Conservation (phyloP, 1,140 invertebrate species). For the Gyrodactylus bullatarudis region DNA sequence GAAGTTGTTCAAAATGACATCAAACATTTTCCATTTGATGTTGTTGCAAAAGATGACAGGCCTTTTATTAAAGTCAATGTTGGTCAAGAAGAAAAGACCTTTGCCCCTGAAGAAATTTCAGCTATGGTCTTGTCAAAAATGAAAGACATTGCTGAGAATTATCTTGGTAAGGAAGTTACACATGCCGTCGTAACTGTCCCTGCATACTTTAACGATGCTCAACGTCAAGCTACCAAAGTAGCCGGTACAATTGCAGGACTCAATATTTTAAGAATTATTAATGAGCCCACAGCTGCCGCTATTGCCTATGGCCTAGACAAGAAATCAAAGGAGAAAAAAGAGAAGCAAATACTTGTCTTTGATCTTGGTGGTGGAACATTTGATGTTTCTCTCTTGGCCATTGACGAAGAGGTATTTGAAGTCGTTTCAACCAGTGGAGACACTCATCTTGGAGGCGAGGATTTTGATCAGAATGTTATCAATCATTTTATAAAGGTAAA, state of each 20-base stretch:
- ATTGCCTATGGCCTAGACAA: constrained; percentile 25
- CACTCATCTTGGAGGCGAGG: constrained; percentile 81
- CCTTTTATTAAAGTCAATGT: constrained; percentile 31
- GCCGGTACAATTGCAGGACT: constrained; percentile 76
- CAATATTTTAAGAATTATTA: constrained; percentile 73
- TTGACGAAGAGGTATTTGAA: constrained; percentile 74
- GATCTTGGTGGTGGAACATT: constrained; percentile 98
- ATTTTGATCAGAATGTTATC: constrained; percentile 91
- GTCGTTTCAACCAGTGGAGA: constrained; percentile 83
- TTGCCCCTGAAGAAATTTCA: constrained; percentile 60
- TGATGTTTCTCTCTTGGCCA: constrained; percentile 86
- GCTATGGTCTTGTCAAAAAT: constrained; percentile 54
- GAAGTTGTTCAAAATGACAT: constrained; percentile 29
- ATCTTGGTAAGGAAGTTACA: constrained; percentile 33
- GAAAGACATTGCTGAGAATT: constrained; percentile 68
- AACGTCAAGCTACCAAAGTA: constrained; percentile 31
- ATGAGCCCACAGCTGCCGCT: constrained; percentile 55
- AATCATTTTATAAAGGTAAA: constrained; percentile 47
- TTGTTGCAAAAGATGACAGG: not conserved
- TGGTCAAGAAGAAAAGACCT: constrained; percentile 54
- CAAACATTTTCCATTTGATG: constrained; percentile 31
- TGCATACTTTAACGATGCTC: constrained; percentile 24
- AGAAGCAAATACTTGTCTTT: constrained; percentile 92
- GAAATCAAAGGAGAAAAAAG: constrained; percentile 30
- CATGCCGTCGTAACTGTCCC: constrained; percentile 23